Evolutionary conservation across 64 coral and sea anemone species (phyloP).

Genomic region (Catalaphyllia jardinei): DNA sequence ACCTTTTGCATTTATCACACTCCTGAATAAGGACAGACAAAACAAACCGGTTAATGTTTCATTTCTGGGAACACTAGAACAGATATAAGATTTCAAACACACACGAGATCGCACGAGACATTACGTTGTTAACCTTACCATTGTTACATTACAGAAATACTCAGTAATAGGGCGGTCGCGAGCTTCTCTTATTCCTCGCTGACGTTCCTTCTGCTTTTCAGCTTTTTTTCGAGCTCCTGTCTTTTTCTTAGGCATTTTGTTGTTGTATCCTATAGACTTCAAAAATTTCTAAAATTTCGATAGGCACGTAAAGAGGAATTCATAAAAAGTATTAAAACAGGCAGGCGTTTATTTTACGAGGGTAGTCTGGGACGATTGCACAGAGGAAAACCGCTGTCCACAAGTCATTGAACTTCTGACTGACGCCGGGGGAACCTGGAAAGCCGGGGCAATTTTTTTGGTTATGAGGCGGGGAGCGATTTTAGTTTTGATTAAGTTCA

Average conservation of each 20-base stretch:
- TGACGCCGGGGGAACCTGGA: too few relatives aligned
- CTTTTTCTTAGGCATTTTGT: slow-evolving; percentile 96
- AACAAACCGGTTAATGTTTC: not conserved
- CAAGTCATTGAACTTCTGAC: too few relatives aligned
- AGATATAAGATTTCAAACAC: not conserved
- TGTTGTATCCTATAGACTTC: not conserved
- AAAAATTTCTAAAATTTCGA: not conserved
- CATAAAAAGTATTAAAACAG: too few relatives aligned
- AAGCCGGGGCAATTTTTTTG: too few relatives aligned
- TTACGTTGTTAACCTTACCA: slow-evolving; percentile 48
- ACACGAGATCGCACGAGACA: too few relatives aligned
- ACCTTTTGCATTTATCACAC: slow-evolving; percentile 99
- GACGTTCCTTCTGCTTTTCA: slow-evolving; percentile 92
- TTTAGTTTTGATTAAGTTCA: too few relatives aligned
- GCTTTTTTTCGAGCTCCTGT: slow-evolving; percentile 97
- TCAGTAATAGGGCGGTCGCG: slow-evolving; percentile 64
- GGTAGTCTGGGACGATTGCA: too few relatives aligned
- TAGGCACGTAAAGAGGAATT: too few relatives aligned
- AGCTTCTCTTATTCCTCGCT: slow-evolving; percentile 68
- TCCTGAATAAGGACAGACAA: slow-evolving; percentile 63
- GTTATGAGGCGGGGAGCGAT: too few relatives aligned
- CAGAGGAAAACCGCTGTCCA: too few relatives aligned
- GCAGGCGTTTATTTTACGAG: too few relatives aligned
- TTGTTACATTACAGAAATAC: slow-evolving; percentile 73
- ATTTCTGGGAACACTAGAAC: not conserved